A percentile compares a stretch with the other conserved stretches of the same genome.
These are phyloP conservation scores for Protomyctophum bolini DNA, from an alignment of 2,113 vertebrate genomes.

Conservation along the genomic window DNA sequence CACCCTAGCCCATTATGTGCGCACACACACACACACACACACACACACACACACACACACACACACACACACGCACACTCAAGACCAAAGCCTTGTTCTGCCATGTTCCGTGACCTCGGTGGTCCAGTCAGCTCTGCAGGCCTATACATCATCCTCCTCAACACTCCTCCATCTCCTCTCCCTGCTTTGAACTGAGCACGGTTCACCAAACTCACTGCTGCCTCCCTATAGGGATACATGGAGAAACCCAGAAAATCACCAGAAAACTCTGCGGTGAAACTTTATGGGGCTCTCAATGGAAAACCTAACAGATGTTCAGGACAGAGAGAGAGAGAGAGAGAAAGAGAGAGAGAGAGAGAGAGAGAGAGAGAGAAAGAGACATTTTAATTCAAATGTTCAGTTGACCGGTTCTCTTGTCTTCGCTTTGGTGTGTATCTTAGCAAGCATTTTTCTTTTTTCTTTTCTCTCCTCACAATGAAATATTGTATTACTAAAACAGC, in stretches of 20 bases:
- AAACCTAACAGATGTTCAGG: constrained; percentile 67
- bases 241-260: constrained; percentile 64
- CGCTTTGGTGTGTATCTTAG: constrained; percentile 19
- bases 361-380: constrained; percentile 11
- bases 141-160: constrained; percentile 71
- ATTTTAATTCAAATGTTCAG: constrained; percentile 35
- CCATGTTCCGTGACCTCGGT: constrained; percentile 62
- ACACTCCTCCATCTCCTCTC: constrained; percentile 64
- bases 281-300: constrained; percentile 74
- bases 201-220: constrained; percentile 70
- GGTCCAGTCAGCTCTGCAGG: constrained; percentile 60
- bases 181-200: constrained; percentile 74
- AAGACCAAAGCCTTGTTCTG: constrained; percentile 56
- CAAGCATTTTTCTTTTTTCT: not conserved
- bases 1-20: too few species aligned
- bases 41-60: constrained; percentile 28
- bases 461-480: not conserved
- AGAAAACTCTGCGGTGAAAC: constrained; percentile 67
- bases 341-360: constrained; percentile 14
- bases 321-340: not conserved
- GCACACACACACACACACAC: not conserved
- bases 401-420: constrained; percentile 17
- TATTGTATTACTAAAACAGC: constrained; percentile 23
- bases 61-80: constrained; percentile 33
- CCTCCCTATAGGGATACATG: constrained; percentile 68